Conservation (phyloP, 2,113 vertebrate genomes). For the Callaeas wilsoni region DNA sequence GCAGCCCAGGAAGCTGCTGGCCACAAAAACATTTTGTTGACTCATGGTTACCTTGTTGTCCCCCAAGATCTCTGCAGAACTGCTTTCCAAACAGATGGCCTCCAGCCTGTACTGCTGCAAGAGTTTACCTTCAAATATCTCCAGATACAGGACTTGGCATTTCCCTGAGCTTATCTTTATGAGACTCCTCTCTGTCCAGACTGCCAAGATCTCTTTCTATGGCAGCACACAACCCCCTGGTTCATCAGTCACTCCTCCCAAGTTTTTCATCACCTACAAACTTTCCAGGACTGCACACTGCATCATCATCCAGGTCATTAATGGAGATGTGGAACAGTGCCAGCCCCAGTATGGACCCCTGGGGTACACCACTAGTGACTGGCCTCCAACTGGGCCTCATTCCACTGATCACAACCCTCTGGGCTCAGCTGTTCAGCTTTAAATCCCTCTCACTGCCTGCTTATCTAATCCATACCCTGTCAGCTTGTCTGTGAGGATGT, state of each 20-base stretch:
- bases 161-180: not conserved
- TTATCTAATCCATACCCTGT: not conserved
- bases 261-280: not conserved
- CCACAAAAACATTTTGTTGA: not conserved
- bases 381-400: not conserved
- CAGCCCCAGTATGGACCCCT: not conserved
- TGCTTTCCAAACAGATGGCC: not conserved
- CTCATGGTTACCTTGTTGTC: not conserved
- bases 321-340: not conserved
- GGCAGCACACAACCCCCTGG: not conserved
- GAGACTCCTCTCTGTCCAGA: not conserved
- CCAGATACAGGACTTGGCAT: not conserved
- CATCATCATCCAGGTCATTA: not conserved
- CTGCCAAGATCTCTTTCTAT: not conserved
- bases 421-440: not conserved
- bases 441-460: not conserved
- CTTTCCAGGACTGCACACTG: not conserved
- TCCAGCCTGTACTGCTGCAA: not conserved
- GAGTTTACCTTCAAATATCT: not conserved
- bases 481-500: not conserved
- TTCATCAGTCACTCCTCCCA: not conserved
- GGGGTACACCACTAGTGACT: not conserved
- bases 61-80: not conserved
- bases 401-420: not conserved
- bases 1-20: not conserved